These are phyloP conservation scores for Pandemis heparana DNA, from an alignment of 2,888 invertebrate genomes.

Conservation along the genomic window DNA sequence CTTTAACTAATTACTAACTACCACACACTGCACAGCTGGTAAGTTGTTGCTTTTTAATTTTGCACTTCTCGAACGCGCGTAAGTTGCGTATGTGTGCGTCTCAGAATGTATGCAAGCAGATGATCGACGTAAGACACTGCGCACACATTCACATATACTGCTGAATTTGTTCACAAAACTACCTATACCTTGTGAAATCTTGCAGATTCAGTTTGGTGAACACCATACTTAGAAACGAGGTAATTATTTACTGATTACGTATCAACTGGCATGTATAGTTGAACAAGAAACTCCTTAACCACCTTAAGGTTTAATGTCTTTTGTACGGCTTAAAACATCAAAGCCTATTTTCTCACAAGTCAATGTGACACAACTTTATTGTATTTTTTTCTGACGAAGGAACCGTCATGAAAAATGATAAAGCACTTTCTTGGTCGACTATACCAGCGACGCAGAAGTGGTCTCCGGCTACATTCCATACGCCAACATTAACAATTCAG, in stretches of 20 bases:
- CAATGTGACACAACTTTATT: no score
- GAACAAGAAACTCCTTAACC: no score
- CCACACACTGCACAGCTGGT: slow-evolving; percentile 6
- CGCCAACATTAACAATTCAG: slow-evolving; percentile 39
- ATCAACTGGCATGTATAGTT: not conserved
- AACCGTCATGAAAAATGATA: no score
- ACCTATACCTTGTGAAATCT: not conserved
- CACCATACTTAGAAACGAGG: not conserved
- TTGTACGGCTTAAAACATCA: no score
- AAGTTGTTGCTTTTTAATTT: not conserved
- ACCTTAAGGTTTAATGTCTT: no score
- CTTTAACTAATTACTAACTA: slow-evolving; percentile 4
- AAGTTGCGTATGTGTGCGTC: not conserved
- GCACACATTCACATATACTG: not conserved
- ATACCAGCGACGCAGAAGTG: slow-evolving; percentile 21
- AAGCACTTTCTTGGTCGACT: no score
- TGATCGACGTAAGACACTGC: not conserved
- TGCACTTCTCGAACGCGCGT: not conserved
- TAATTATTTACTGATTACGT: not conserved
- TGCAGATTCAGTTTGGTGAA: not conserved
- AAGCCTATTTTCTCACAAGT: no score
- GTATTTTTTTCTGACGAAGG: no score
- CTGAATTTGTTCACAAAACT: no score
- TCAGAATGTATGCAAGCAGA: not conserved
- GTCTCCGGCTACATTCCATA: slow-evolving; percentile 2